Base-by-base conservation (phyloP, 2,113 vertebrate genomes). In the Cyphomyrus discorhynchus region DNA sequence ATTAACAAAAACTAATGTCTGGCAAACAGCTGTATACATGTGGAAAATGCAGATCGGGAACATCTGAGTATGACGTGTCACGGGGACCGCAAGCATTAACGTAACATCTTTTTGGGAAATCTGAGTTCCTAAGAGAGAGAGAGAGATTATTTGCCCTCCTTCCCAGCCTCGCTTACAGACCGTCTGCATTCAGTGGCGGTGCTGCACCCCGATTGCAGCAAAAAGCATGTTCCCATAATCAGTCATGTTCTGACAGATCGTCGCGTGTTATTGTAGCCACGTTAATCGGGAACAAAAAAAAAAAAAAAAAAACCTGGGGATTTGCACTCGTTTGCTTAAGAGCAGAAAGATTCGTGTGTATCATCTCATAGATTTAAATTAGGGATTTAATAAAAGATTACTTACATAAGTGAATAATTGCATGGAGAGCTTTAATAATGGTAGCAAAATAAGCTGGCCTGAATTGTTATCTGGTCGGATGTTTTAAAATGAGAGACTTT, bases 211-310 rank as follows among this genome's bases (percentile, higher is more conserved):
- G 56, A 53, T 53, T 88, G 89, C 91, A 77, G 58, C 24, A 56
- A 13, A 17, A 89, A 56, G 24, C 31, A n/a, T 58, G 83, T n/a
- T 10, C 31, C 91, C 66, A 56, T 90, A 88, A 91, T 93, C 91
- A 90, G 84, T 93, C 91, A 92, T 49, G 49, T 31, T 89, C 88
- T 91, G 92, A 91, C 92, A 92, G 91, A 42, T 90, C 87, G 88
- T 58, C 35, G 10, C 50, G 24, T 58, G 77, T 66, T 47, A 39
- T 13, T 35, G 5, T 82, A 17, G 24, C 70, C 74, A 42, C 9
- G 52, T 89, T 83, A 42, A 89, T 89, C 52, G 74, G 21, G 31
- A 13, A 46, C 77, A 6, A 24, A 56, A 5, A 89, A 3, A 17
- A 56, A 5, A 89, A 3, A 17, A 3, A 52, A 53, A 39, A 15